A percentile compares a stretch with the other conserved stretches of the same genome.
These are phyloP conservation scores for Drosophila rhopaloa DNA, from an alignment of 1,140 invertebrate species.

Conservation along the genomic window DNA sequence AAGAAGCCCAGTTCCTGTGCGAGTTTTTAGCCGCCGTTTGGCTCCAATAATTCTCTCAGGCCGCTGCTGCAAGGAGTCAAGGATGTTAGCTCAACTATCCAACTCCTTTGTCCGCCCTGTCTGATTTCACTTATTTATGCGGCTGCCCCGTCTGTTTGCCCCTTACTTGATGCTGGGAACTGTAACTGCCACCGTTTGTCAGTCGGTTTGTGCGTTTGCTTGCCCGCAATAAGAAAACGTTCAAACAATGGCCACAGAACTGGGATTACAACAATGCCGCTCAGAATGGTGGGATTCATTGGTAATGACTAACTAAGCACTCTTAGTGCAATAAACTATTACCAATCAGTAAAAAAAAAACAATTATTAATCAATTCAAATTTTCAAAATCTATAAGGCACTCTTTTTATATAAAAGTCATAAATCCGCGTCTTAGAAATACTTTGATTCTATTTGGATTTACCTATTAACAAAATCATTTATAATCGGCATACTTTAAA, in stretches of 20 bases:
- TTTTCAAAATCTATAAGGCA: no score
- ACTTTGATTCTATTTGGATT: no score
- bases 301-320: background rate
- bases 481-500: no score
- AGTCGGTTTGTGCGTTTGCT: conserved; percentile 38
- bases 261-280: background rate
- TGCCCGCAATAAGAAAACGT: conserved; percentile 44
- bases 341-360: no score
- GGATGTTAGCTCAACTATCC: conserved; percentile 45
- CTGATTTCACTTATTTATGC: conserved; percentile 65
- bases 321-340: background rate
- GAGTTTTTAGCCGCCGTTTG: conserved; percentile 20
- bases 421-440: no score
- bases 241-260: conserved; percentile 47
- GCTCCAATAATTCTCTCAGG: conserved; percentile 30
- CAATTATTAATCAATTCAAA: no score
- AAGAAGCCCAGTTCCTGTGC: conserved; percentile 3
- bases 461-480: no score
- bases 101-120: conserved; percentile 37
- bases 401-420: no score
- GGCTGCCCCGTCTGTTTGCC: conserved; percentile 22
- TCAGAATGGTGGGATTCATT: background rate
- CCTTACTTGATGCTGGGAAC: conserved; percentile 15
- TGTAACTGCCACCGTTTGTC: conserved; percentile 38
- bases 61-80: conserved; percentile 54